phyloP scores from a whole-genome alignment of 92 coral and sea anemone genomes.

The Desmophyllum pertusum region DNA sequence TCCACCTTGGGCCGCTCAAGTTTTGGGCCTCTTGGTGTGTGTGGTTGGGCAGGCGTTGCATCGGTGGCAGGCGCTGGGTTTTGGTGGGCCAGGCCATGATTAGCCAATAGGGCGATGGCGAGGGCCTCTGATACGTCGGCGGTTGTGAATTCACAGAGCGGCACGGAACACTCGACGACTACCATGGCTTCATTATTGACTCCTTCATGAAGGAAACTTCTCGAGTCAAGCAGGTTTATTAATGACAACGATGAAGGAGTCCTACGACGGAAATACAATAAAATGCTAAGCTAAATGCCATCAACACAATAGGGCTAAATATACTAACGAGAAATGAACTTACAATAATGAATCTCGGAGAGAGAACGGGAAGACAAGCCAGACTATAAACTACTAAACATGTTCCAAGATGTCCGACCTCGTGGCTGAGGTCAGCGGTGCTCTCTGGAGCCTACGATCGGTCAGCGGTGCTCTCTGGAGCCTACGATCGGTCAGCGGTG shows the following conservation, averaged over 20 bases:
- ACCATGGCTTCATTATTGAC: neutral
- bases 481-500: constrained; percentile 57
- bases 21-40: constrained; percentile 36
- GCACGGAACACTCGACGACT: constrained; percentile 24
- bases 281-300: constrained; percentile 49
- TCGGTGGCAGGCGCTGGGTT: neutral
- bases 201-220: neutral
- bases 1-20: constrained; percentile 67
- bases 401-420: no score
- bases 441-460: no score
- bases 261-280: no score
- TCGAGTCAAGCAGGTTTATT: no score
- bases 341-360: no score
- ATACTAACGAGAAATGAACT: no score
- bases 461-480: no score
- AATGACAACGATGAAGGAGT: no score
- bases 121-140: constrained; percentile 18
- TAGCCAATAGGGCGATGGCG: constrained; percentile 36
- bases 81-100: constrained; percentile 1
- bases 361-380: no score
- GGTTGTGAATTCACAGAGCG: constrained; percentile 10
- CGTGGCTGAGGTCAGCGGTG: no score
- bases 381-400: no score
- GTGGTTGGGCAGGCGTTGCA: neutral
- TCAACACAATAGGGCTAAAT: no score